Conservation (phyloP, 2,797 vertebrate species). For the Acridotheres tristis region DNA sequence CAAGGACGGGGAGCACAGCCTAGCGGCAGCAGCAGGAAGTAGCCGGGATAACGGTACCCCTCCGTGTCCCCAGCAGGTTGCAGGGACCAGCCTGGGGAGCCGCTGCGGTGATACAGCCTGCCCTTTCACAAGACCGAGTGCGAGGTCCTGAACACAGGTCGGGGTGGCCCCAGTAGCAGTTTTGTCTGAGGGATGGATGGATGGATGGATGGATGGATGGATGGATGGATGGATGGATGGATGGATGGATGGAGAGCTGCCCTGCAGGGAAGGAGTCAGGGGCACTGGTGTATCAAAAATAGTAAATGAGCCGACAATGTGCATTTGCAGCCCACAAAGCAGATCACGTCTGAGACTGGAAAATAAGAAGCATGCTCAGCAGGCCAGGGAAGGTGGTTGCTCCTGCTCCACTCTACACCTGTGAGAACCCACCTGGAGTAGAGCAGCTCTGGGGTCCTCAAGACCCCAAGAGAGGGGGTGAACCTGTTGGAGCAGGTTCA, state of each 20-base stretch:
- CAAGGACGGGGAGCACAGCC: conserved; percentile 41
- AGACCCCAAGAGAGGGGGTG: too few relatives aligned
- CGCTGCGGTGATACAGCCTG: background rate
- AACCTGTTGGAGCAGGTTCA: background rate
- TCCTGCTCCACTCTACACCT: background rate
- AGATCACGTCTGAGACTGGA: fast-evolving
- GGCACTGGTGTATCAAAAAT: background rate
- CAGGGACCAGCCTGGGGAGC: background rate
- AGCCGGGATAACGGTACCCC: background rate
- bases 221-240: background rate
- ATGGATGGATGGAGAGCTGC: background rate
- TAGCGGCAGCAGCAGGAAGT: background rate
- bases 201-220: background rate
- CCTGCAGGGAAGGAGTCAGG: fast-evolving
- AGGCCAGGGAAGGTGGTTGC: background rate
- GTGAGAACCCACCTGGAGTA: background rate
- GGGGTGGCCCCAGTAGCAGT: too few relatives aligned
- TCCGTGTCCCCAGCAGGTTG: fast-evolving
- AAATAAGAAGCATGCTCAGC: background rate
- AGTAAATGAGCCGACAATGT: fast-evolving
- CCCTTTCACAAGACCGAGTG: background rate
- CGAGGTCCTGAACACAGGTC: background rate
- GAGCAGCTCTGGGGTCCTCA: background rate
- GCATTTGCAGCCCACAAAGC: background rate
- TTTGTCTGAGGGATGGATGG: background rate